Evolutionary conservation across 2,797 vertebrate species (phyloP), one percentile per base, ranked within the genome.

Genomic region (Cryptoblepharus egeriae): DNA sequence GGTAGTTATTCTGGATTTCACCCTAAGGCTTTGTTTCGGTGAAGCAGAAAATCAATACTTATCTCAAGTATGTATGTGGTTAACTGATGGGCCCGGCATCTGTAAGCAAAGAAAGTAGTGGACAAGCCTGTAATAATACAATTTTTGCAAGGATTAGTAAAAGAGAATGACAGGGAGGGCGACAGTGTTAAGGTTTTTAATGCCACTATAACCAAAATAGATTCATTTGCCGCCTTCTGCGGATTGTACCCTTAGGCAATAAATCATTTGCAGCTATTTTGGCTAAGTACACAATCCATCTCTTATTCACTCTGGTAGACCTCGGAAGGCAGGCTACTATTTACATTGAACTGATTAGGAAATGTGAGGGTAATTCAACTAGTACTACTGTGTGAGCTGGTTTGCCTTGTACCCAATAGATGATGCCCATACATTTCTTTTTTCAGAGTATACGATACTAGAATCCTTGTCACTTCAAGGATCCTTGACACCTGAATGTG

Each of bases 41-140:
- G 75, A 18, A 72, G 35, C 81, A 77, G 68, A 77, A 83, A 83
- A 83, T 77, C 81, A 72, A 77, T 83, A 78, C n/a, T 57, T 63
- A 83, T 65, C 60, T 77, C 75, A 39, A 42, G 5, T 63, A 28
- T 63, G 75, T 49, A 32, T 72, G 32, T 30, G 75, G 20, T 61
- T 77, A 55, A 57, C 68, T 64, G 68, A 52, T 65, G 68, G 42
- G 22, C 57, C 52, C 32, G 64, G 67, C 32, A 77, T 64, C 77
- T 72, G n/a, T 70, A 64, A 74, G 3, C 18, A 61, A 81, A 65
- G 79, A 65, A 64, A 74, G 39, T 28, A 37, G 55, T 60, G 28
- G 32, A 68, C 64, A 10, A 79, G 22, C 39, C 37, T 30, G 52
- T 45, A 55, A 75, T 49, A 75, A 75, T 75, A 22, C 37, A n/a